Percentiles rank a stretch among this genome's conserved stretches.
Evolutionary conservation across 2,888 invertebrate genomes (phyloP).

Genomic region (Melanchra persicariae): DNA sequence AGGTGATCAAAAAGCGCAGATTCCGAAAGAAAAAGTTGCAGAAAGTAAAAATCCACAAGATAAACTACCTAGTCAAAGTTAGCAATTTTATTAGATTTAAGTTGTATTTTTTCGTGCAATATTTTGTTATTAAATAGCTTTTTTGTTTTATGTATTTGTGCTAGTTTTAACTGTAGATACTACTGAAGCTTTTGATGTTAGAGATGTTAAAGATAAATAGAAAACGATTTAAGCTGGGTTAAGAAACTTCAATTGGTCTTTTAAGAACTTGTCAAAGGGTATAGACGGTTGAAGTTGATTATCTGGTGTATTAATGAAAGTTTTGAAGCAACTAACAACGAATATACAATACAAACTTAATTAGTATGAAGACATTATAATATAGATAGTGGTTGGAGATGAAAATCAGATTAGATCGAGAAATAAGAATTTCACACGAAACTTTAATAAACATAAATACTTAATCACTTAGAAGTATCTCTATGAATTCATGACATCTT

Average conservation of each 20-base stretch:
- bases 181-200: conserved; percentile 74
- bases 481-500: not conserved
- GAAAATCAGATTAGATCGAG: not conserved
- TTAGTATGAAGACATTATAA: not conserved
- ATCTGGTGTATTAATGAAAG: not conserved
- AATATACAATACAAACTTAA: not conserved
- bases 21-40: conserved; percentile 39
- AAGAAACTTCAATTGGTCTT: conserved; percentile 28
- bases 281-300: conserved; percentile 11
- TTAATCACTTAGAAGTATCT: not conserved
- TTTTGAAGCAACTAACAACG: conserved; percentile 40
- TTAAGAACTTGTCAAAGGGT: conserved; percentile 12
- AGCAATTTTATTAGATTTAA: conserved; percentile 74
- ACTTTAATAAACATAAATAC: not conserved
- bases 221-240: conserved; percentile 18
- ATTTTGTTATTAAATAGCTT: conserved; percentile 77
- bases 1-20: conserved; percentile 40
- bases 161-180: conserved; percentile 65
- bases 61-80: conserved; percentile 81
- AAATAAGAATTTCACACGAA: not conserved
- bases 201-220: conserved; percentile 62
- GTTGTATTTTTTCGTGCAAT: conserved; percentile 80
- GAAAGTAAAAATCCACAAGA: conserved; percentile 73
- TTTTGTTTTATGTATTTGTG: conserved; percentile 68
- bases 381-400: not conserved